Evolutionary conservation across 1,140 invertebrate genomes (phyloP).

Genomic region (Microplitis mediator): DNA sequence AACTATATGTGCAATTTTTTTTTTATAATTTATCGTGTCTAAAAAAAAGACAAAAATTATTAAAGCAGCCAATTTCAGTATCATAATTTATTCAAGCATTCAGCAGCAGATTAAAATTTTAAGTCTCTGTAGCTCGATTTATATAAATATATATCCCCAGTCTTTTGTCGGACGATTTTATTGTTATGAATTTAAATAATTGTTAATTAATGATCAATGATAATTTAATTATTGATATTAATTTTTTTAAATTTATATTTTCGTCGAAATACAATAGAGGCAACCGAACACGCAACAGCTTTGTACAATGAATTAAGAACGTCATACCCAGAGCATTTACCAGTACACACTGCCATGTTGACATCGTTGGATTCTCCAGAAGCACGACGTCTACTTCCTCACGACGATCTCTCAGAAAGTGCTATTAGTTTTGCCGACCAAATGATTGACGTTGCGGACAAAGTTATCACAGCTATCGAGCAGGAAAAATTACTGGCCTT

Average conservation of each 20-base stretch:
- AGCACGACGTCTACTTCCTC: conserved; percentile 61
- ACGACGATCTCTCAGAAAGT: conserved; percentile 61
- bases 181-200: background rate
- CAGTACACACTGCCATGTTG: conserved; percentile 77
- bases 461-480: conserved; percentile 76
- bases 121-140: too few relatives aligned
- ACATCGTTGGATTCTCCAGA: conserved; percentile 72
- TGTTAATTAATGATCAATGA: conserved; percentile 8
- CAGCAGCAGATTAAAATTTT: too few relatives aligned
- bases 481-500: conserved; percentile 75
- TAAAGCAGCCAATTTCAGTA: too few relatives aligned
- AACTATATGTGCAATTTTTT: too few relatives aligned
- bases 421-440: conserved; percentile 64
- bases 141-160: too few relatives aligned
- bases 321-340: conserved; percentile 74
- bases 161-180: too few relatives aligned
- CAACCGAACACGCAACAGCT: conserved; percentile 68
- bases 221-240: background rate
- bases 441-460: conserved; percentile 67
- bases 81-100: too few relatives aligned
- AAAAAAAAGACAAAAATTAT: background rate
- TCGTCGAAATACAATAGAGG: conserved; percentile 39
- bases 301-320: conserved; percentile 78
- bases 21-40: too few relatives aligned
- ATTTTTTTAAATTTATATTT: conserved; percentile 13